Evolutionary conservation across 2,888 invertebrate genomes (phyloP), one percentile per base, ranked within the genome.

Genomic region (Choristoneura rosaceana): DNA sequence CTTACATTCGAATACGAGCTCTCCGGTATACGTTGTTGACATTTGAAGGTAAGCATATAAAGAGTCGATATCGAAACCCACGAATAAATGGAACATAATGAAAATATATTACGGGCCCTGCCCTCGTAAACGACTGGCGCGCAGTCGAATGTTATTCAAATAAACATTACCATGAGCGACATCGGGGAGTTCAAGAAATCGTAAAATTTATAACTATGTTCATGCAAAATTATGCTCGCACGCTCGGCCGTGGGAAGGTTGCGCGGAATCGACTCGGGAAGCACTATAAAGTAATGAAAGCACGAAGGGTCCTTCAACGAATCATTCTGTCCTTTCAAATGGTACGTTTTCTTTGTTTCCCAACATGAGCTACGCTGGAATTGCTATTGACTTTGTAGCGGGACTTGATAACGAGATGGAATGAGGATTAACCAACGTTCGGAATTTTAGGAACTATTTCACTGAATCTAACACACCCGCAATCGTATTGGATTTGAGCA

Each of bases 21-120:
- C 80, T 74, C 76, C 79, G 79, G 79, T 81, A 82, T 84, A 86
- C 85, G 81, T 80, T 87, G 86, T 89, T 89, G 88, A 86, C 87
- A 83, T 89, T 86, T 84, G 84, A 84, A 89, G 87, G 89, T 88
- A 90, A 87, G 84, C 86, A 84, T 85, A 87, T 88, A 87, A 87
- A 89, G 86, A 90, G 84, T 87, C 84, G 85, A 88, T 90, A 89
- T 88, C 86, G 86, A 84, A 87, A 83, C 81, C 87, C 83, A 82
- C 86, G 86, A 87, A 90, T 88, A 91, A 91, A 91, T 88, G 86
- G 87, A 84, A 90, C 88, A 89, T 90, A 90, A 91, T 91, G 90
- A 90, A 90, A 90, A 91, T 90, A 91, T 89, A 91, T 90, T 88
- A 87, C 86, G 81, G 83, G 81, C 81, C 78, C 81, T 84, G 85